Percentiles rank a stretch among this genome's conserved stretches.
Conservation (phyloP, 2,113 vertebrate species). For the Esox niger region DNA sequence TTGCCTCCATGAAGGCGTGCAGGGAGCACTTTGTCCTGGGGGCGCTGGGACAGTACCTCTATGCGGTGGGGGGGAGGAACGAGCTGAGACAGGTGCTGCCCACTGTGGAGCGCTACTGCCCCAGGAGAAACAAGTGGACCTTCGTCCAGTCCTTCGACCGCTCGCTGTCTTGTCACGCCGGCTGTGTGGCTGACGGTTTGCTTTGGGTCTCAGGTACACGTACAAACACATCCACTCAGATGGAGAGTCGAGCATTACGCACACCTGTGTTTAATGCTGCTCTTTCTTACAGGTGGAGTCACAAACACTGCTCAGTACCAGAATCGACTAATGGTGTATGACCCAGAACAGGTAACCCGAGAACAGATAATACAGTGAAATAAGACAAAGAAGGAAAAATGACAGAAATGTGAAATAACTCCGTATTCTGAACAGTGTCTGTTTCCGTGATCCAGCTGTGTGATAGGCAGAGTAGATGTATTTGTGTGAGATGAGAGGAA, state of each 20-base stretch:
- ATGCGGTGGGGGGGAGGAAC: conserved; percentile 90
- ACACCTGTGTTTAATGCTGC: conserved; percentile 6
- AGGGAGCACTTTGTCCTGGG: conserved; percentile 95
- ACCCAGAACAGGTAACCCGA: conserved; percentile 85
- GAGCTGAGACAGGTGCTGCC: conserved; percentile 93
- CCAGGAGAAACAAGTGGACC: conserved; percentile 95
- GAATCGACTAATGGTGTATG: conserved; percentile 95
- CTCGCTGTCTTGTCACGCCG: conserved; percentile 95
- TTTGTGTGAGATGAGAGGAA: not conserved
- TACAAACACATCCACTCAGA: not conserved
- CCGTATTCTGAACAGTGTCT: not conserved
- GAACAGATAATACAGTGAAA: not conserved
- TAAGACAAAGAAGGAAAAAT: not conserved
- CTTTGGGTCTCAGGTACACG: conserved; percentile 97
- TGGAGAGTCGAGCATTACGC: not conserved
- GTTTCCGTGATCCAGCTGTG: conserved; percentile 45
- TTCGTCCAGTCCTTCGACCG: conserved; percentile 93
- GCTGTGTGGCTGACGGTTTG: conserved; percentile 90
- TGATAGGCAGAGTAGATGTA: conserved; percentile 28
- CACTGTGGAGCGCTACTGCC: conserved; percentile 92
- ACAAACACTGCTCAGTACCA: conserved; percentile 98
- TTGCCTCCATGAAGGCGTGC: conserved; percentile 95
- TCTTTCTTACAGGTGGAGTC: conserved; percentile 86
- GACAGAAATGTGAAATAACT: not conserved
- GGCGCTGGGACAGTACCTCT: conserved; percentile 85